These are phyloP conservation scores for Parazoanthus swiftii DNA, from an alignment of 92 coral and sea anemone species.

Conservation along the genomic window DNA sequence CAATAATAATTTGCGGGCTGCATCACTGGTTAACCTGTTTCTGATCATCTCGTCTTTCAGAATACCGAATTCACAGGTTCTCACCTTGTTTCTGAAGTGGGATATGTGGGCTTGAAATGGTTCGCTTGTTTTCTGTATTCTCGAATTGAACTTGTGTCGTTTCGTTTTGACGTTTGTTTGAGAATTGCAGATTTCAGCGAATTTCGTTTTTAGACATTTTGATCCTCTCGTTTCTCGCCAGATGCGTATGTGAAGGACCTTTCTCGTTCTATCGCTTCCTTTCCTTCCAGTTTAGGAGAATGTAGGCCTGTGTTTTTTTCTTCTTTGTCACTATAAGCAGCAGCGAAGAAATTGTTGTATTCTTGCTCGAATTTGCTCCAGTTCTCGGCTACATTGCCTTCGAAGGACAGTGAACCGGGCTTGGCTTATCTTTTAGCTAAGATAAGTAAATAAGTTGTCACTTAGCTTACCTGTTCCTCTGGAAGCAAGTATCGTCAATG, in stretches of 20 bases:
- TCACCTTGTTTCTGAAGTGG: no score
- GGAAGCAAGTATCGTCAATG: no score
- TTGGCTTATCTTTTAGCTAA: neutral
- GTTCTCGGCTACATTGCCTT: slow-evolving; percentile 40
- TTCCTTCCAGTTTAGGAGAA: slow-evolving; percentile 35
- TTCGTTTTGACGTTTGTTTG: no score
- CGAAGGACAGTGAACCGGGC: slow-evolving; percentile 30
- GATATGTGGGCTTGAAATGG: no score
- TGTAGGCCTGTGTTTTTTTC: slow-evolving; percentile 48
- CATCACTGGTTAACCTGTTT: slow-evolving; percentile 33
- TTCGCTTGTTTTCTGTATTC: no score
- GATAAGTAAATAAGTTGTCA: neutral
- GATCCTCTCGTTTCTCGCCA: no score
- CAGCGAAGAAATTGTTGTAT: slow-evolving; percentile 36
- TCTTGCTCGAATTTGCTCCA: slow-evolving; percentile 43
- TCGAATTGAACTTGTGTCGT: no score
- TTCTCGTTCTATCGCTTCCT: neutral
- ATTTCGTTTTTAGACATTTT: neutral
- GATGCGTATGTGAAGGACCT: no score
- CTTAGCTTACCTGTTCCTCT: no score
- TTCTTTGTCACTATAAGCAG: neutral
- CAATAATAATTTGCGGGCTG: slow-evolving; percentile 13
- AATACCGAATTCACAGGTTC: no score
- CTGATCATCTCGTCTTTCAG: slow-evolving; percentile 7
- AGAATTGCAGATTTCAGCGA: no score